Conservation (phyloP, 2,888 invertebrate genomes). For the Elegia similella region DNA sequence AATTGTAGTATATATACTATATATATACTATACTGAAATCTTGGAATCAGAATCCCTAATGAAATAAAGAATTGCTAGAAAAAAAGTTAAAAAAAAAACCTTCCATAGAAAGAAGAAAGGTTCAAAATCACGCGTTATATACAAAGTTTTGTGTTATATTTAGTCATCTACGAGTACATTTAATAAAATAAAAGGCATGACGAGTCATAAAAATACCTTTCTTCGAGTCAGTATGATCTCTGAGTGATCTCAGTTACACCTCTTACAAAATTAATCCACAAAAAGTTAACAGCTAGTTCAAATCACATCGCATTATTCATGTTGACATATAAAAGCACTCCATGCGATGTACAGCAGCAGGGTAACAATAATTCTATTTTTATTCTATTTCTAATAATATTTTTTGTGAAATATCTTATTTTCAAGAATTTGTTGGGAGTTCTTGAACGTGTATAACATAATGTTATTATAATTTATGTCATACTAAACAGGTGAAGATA, state of each 20-base stretch:
- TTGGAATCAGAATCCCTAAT: too few species aligned
- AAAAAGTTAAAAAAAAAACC: too few species aligned
- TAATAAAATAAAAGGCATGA: too few species aligned
- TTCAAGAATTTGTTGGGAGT: slow-evolving; percentile 78
- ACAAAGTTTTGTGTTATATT: too few species aligned
- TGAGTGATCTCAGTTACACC: neutral
- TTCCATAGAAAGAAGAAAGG: too few species aligned
- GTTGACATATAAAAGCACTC: slow-evolving; percentile 46
- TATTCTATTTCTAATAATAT: slow-evolving; percentile 69
- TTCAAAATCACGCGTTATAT: too few species aligned
- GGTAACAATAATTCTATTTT: slow-evolving; percentile 53
- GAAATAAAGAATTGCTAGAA: too few species aligned
- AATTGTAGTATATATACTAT: too few species aligned
- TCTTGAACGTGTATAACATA: slow-evolving; percentile 78
- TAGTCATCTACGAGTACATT: too few species aligned
- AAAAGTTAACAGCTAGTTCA: slow-evolving; percentile 22
- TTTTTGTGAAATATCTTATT: slow-evolving; percentile 73
- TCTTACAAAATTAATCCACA: slow-evolving; percentile 14
- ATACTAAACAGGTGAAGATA: slow-evolving; percentile 81
- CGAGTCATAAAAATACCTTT: too few species aligned
- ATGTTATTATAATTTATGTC: slow-evolving; percentile 81
- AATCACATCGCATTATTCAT: slow-evolving; percentile 47
- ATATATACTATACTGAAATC: too few species aligned
- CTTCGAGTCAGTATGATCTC: too few species aligned
- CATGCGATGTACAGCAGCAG: slow-evolving; percentile 47